phyloP scores from a whole-genome alignment of 1,140 invertebrate genomes.

The Trialeurodes vaporariorum region DNA sequence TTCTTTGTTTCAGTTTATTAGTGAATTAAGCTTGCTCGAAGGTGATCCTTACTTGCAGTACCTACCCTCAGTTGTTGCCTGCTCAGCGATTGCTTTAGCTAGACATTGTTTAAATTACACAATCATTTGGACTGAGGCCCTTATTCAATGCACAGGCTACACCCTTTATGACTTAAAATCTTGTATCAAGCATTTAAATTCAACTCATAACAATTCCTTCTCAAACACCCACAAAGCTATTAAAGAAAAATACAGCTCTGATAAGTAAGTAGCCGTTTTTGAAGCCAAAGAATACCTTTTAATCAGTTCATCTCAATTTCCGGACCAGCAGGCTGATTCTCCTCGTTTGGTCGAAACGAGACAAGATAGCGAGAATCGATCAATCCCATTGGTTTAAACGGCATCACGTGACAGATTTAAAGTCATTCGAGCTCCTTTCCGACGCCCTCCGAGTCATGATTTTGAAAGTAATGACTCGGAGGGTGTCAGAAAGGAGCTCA shows the following conservation, averaged over 20 bases:
- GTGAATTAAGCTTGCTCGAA: conserved; percentile 75
- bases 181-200: conserved; percentile 53
- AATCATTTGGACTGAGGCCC: conserved; percentile 49
- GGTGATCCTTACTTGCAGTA: conserved; percentile 71
- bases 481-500: no score
- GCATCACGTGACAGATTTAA: not conserved
- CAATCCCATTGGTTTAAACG: not conserved
- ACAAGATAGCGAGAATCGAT: no score
- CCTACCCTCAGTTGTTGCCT: conserved; percentile 72
- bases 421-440: not conserved
- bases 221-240: conserved; percentile 65
- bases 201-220: conserved; percentile 51
- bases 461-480: no score
- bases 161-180: conserved; percentile 49
- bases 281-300: not conserved
- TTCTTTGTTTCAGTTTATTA: conserved; percentile 57
- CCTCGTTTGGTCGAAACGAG: no score
- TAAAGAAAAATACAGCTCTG: conserved; percentile 65
- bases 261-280: conserved; percentile 15
- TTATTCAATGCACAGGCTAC: conserved; percentile 56
- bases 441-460: not conserved
- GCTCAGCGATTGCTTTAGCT: conserved; percentile 67
- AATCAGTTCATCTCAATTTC: not conserved
- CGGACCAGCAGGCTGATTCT: no score
- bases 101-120: conserved; percentile 46